Base-by-base conservation (phyloP, 2,113 vertebrate species). In the Orientallactaga bullata region DNA sequence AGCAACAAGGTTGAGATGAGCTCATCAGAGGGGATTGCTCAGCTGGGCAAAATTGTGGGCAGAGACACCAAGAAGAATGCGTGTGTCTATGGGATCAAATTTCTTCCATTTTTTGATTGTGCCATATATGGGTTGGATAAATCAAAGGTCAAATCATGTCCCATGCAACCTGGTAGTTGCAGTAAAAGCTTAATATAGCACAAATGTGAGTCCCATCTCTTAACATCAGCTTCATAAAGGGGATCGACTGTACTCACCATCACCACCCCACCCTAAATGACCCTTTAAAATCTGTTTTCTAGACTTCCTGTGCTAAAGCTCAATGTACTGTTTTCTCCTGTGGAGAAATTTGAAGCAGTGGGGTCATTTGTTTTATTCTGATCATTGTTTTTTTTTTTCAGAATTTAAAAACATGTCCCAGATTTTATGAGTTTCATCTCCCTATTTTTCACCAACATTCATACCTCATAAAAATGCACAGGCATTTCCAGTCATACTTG, bases 91-190 rank as follows among this genome's bases (percentile, higher is more conserved):
- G 71, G 86, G 35, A 91, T 80, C 93, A 71, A 89, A 82, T 94
- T 94, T 91, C 79, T 82, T 66, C 60, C 24, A 51, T 78, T 77
- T 74, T 91, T 93, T 92, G 80, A 79, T 86, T 79, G 39, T 94
- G 85, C 68, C 91, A 7, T 26, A 84, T 65, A 83, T 85, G 63
- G 88, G 88, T 96, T 97, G 95, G 96, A 96, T 97, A 95, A 96
- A 96, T 96, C 96, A 96, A 96, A 82, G 63, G 87, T 96, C 95
- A 97, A 95, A 97, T 97, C 78, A 95, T 97, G 97, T 96, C 96
- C 74, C 72, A 11, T 96, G 96, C 93, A 95, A 95, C 89, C 69
- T 83, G 6, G 12, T 79, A 72, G 91, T 95, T 93, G 88, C 93
- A 91, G 18, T 84, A 85, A 96, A 93, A 93, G 84, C 89, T 95